Evolutionary conservation across 2,113 vertebrate species (phyloP), one percentile per base, ranked within the genome.

Genomic region (Corydoras sp.): DNA sequence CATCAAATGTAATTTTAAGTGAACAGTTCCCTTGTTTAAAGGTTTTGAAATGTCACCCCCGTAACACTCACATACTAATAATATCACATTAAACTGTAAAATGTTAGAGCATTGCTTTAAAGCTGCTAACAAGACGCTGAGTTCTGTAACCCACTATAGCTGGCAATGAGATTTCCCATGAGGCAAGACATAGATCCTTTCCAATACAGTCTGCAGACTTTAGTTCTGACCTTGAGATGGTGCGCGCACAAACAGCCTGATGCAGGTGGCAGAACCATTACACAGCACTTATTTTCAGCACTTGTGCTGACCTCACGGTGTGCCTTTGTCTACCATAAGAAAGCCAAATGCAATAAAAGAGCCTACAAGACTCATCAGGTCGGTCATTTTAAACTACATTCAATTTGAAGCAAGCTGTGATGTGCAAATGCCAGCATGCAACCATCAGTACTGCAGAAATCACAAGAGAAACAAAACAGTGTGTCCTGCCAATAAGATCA

Each of bases 141-240:
- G 35, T 43, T 43, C 35, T 43, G 35, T 43, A 43, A 43, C 35
- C 35, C 35, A 43, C 35, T 43, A 43, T 5, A 43, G 35, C 35
- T 43, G 35, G 35, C 35, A 43, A 8, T 8, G 35, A 43, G 3
- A 53, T 53, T 53, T 53, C 51, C 51, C 51, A 12, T 10, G 51
- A 53, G 51, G 51, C 13, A 14, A 53, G 51, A 53, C 10, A 53
- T 10, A 53, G 10, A 53, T 10, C 10, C 51, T 53, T 53, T 53
- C 43, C 15, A 61, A 72, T 72, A 66, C 61, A 76, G 69, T 76
- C 73, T 62, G 32, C 13, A 73, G n/a, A 58, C 62, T 64, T 71
- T 54, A 54, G 31, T 73, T 58, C 65, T 79, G 77, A 76, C 74
- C 77, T 79, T 79, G 71, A 72, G 64, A 54, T n/a, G 10, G 14